These are phyloP conservation scores for Pocillopora damicornis DNA, from an alignment of 64 coral and sea anemone species.

Conservation along the genomic window DNA sequence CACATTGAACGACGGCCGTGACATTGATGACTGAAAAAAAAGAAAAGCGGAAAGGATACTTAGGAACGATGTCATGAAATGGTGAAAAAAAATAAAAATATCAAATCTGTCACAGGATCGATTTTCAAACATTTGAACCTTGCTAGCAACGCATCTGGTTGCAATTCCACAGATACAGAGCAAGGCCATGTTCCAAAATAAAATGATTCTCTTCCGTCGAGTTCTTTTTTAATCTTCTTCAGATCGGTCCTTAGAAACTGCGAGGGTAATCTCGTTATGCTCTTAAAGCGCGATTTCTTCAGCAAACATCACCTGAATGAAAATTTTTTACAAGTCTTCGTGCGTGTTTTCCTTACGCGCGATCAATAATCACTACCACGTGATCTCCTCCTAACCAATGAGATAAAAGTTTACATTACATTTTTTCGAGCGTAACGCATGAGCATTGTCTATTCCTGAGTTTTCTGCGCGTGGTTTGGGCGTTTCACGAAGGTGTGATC, in stretches of 20 bases:
- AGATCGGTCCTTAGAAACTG: background rate
- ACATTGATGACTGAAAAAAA: no score
- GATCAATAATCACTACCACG: slow-evolving; percentile 2
- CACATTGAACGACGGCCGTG: no score
- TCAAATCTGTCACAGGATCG: no score
- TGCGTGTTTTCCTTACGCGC: slow-evolving; percentile 16
- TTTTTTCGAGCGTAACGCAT: slow-evolving; percentile 28
- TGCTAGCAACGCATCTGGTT: no score
- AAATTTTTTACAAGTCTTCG: background rate
- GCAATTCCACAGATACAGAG: no score
- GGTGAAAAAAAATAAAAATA: no score
- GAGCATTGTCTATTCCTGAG: slow-evolving; percentile 16
- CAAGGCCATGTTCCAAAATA: no score
- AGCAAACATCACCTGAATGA: background rate
- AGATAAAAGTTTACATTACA: background rate
- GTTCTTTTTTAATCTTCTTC: background rate
- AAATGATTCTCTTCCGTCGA: no score
- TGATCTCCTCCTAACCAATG: slow-evolving; percentile 8
- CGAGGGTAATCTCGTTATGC: background rate
- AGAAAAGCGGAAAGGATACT: no score
- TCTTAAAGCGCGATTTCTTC: background rate
- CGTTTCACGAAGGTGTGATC: slow-evolving; percentile 99
- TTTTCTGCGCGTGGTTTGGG: slow-evolving; percentile 66
- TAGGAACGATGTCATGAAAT: no score
- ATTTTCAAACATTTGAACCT: no score